A percentile compares a stretch with the other conserved stretches of the same genome.
Conservation (phyloP, 2,113 vertebrate species). For the Etheostoma spectabile region DNA sequence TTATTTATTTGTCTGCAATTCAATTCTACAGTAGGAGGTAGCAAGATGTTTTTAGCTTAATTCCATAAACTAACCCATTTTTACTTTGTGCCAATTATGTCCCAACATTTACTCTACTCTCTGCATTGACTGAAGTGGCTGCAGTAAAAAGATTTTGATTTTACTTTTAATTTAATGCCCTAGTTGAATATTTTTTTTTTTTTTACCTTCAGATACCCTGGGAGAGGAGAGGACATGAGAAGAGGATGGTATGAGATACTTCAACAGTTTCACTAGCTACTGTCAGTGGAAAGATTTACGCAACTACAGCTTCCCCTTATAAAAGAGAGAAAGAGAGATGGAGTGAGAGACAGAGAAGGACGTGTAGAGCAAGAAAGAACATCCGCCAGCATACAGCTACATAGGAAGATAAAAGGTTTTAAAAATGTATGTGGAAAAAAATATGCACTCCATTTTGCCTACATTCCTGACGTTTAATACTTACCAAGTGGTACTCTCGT, state of each 20-base stretch:
- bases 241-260: constrained; percentile 34
- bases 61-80: constrained; percentile 30
- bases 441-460: background rate
- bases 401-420: constrained; percentile 12
- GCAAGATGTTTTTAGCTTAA: background rate
- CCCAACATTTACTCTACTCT: constrained; percentile 21
- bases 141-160: constrained; percentile 35
- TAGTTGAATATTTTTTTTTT: constrained; percentile 6
- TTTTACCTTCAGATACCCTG: constrained; percentile 12
- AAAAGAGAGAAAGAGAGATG: constrained; percentile 34
- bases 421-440: constrained; percentile 29
- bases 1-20: background rate
- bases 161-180: constrained; percentile 10
- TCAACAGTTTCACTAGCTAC: constrained; percentile 37
- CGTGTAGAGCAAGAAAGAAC: constrained; percentile 8
- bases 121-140: constrained; percentile 34
- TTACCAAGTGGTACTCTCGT: background rate
- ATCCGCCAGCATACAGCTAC: constrained; percentile 10
- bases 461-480: background rate
- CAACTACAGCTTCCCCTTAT: constrained; percentile 31
- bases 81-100: constrained; percentile 41
- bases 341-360: constrained; percentile 6
- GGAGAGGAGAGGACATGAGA: constrained; percentile 12
- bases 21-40: background rate
- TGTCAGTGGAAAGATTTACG: constrained; percentile 27